These are phyloP conservation scores for Cantharis flavilabris DNA, from an alignment of 2,888 invertebrate species.

Conservation along the genomic window DNA sequence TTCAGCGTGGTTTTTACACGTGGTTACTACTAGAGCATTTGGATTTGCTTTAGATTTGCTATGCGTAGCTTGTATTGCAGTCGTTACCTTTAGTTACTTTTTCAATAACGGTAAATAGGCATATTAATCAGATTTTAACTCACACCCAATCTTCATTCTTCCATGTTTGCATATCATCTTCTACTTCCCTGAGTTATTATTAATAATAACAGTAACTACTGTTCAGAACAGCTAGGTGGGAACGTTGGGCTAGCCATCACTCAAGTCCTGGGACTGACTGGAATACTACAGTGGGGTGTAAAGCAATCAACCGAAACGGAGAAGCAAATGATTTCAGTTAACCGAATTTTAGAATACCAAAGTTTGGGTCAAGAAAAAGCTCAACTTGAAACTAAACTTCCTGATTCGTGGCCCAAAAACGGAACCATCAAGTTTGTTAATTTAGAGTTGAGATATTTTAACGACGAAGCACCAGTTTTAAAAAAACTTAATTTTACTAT, in stretches of 20 bases:
- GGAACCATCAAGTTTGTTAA: slow-evolving; percentile 71
- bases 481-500: slow-evolving; percentile 71
- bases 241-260: slow-evolving; percentile 54
- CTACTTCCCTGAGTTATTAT: no score
- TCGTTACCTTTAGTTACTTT: not conserved
- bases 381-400: slow-evolving; percentile 70
- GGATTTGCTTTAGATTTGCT: not conserved
- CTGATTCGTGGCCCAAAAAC: slow-evolving; percentile 71
- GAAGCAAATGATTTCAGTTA: slow-evolving; percentile 90
- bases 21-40: slow-evolving; percentile 65
- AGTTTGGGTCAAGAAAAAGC: slow-evolving; percentile 64
- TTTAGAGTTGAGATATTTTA: slow-evolving; percentile 73
- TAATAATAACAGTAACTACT: not conserved
- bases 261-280: slow-evolving; percentile 49
- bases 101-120: not conserved
- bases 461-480: slow-evolving; percentile 73
- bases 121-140: no score
- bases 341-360: slow-evolving; percentile 65
- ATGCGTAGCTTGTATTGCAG: slow-evolving; percentile 60
- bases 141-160: no score
- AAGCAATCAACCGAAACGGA: slow-evolving; percentile 51
- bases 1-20: slow-evolving; percentile 71
- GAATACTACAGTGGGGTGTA: slow-evolving; percentile 88
- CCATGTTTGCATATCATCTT: no score
- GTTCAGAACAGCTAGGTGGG: slow-evolving; percentile 48